Percentiles rank a stretch among this genome's conserved stretches.
phyloP scores from a whole-genome alignment of 1,140 invertebrate genomes.

The Orchesella cincta region DNA sequence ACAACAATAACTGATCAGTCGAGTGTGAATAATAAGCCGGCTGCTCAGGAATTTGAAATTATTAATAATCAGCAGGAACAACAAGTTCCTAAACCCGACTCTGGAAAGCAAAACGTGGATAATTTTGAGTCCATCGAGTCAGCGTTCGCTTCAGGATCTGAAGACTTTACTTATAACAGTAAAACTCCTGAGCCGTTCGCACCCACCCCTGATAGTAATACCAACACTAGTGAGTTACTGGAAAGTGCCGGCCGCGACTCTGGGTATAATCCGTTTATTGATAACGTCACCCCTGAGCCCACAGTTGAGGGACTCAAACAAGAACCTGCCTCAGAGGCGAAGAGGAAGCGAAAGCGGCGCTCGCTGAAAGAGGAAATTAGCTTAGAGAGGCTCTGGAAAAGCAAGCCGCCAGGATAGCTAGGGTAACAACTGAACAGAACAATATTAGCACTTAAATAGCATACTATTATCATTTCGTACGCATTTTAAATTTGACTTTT shows the following conservation, averaged over 20 bases:
- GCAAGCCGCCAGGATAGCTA: slow-evolving; percentile 64
- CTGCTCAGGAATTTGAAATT: not conserved
- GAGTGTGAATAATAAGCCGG: not conserved
- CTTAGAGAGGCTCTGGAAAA: slow-evolving; percentile 82
- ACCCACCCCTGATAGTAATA: not conserved
- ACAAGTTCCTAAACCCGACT: not conserved
- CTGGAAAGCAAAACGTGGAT: not conserved
- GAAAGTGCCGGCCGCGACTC: not conserved
- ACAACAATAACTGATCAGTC: not conserved
- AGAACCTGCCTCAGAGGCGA: slow-evolving; percentile 69
- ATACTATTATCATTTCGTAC: too few species aligned
- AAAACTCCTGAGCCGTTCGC: slow-evolving; percentile 21
- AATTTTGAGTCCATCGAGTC: slow-evolving; percentile 41
- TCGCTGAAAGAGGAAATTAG: slow-evolving; percentile 78
- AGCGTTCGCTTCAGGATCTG: slow-evolving; percentile 34
- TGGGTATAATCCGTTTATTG: slow-evolving; percentile 2
- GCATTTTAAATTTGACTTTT: too few species aligned
- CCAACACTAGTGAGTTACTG: not conserved
- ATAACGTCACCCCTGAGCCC: not conserved
- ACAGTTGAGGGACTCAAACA: not conserved
- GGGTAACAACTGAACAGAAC: not conserved
- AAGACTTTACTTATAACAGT: slow-evolving; percentile 26
- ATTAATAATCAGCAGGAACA: not conserved
- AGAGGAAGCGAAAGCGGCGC: slow-evolving; percentile 83
- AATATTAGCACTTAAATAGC: too few species aligned